Conservation (phyloP, 2,888 invertebrate genomes). For the Eulithis testata region DNA sequence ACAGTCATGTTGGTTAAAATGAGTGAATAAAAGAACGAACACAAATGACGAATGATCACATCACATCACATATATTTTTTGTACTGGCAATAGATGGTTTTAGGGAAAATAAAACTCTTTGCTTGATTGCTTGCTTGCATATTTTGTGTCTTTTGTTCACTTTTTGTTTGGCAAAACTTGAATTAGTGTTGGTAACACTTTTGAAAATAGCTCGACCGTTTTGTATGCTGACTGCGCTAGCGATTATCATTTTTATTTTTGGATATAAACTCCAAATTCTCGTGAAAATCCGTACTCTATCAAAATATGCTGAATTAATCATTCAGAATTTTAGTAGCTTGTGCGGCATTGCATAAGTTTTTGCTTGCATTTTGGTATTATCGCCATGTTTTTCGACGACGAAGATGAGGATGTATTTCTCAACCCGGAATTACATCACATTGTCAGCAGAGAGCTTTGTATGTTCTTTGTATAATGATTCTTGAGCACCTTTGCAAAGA, state of each 20-base stretch:
- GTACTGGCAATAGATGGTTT: no score
- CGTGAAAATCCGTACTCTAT: constrained; percentile 55
- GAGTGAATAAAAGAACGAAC: no score
- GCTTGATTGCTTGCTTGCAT: no score
- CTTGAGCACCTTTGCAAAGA: constrained; percentile 7
- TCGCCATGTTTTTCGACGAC: constrained; percentile 71
- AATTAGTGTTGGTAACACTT: constrained; percentile 18
- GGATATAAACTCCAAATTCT: constrained; percentile 69
- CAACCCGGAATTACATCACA: constrained; percentile 68
- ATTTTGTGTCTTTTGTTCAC: no score
- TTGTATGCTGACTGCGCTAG: constrained; percentile 74
- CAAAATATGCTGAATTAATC: constrained; percentile 56
- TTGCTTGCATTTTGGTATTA: constrained; percentile 41
- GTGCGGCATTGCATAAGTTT: constrained; percentile 13
- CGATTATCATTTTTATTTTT: constrained; percentile 68
- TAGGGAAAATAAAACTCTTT: no score
- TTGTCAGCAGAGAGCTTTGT: constrained; percentile 71
- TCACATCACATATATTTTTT: no score
- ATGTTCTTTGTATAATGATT: constrained; percentile 45
- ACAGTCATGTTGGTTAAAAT: no score
- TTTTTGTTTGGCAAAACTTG: no score
- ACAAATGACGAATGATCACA: no score
- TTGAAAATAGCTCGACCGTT: constrained; percentile 68
- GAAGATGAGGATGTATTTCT: constrained; percentile 65
- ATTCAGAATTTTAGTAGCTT: neutral